A percentile compares a stretch with the other conserved stretches of the same genome.
Evolutionary conservation across 2,797 vertebrate species (phyloP).

Genomic region (Micropoecilia bifurca): DNA sequence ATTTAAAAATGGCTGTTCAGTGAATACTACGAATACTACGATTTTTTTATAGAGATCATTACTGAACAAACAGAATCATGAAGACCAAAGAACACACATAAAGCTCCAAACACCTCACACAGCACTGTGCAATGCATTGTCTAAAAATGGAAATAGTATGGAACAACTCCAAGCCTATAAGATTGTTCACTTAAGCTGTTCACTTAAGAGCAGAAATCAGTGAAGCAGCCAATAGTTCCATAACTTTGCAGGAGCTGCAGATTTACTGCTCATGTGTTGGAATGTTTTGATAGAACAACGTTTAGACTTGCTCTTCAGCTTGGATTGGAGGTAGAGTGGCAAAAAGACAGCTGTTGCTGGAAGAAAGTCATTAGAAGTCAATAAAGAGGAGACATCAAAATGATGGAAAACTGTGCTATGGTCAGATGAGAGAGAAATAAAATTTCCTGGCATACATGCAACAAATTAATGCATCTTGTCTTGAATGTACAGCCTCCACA

Average conservation of each 20-base stretch:
- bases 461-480: neutral
- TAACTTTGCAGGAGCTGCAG: neutral
- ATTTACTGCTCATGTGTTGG: neutral
- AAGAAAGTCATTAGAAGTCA: neutral
- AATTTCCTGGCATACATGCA: neutral
- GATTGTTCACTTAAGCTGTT: neutral
- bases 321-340: neutral
- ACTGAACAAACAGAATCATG: neutral
- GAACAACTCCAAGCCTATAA: neutral
- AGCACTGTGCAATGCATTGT: neutral
- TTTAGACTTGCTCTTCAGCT: neutral
- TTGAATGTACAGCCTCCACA: neutral
- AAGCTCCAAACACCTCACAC: neutral
- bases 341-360: neutral
- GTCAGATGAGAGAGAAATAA: neutral
- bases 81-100: neutral
- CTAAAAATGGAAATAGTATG: neutral
- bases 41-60: neutral
- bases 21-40: neutral
- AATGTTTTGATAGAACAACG: neutral
- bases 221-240: neutral
- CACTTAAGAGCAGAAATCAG: neutral
- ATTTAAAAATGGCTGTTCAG: neutral
- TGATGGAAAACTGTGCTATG: neutral
- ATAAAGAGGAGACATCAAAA: neutral